These are phyloP conservation scores for Ciconia maguari DNA, from an alignment of 2,113 vertebrate genomes.

Conservation along the genomic window DNA sequence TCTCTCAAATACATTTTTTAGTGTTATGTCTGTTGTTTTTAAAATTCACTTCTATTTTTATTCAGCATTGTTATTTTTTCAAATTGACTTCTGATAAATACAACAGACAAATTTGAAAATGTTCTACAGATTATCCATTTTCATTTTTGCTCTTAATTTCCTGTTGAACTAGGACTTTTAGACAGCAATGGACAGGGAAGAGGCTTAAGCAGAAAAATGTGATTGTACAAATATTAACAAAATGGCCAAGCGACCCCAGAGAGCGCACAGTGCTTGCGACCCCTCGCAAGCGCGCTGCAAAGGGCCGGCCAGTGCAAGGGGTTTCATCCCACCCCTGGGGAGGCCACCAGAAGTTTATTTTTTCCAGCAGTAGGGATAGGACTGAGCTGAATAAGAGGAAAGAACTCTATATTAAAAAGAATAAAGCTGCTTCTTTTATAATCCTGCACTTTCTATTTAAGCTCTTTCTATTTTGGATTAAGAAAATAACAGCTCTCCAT, in stretches of 20 bases:
- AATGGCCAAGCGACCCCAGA: background rate
- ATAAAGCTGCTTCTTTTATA: slow-evolving; percentile 27
- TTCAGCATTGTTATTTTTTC: background rate
- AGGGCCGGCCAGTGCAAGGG: rapidly evolving
- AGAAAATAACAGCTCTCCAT: background rate
- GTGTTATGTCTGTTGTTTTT: background rate
- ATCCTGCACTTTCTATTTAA: slow-evolving; percentile 37
- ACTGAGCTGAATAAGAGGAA: background rate
- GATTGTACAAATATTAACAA: background rate
- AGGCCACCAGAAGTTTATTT: background rate
- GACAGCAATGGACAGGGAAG: background rate
- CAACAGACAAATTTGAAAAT: background rate
- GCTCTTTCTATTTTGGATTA: slow-evolving; percentile 35
- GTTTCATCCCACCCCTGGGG: background rate
- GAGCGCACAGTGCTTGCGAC: rapidly evolving
- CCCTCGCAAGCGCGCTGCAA: rapidly evolving
- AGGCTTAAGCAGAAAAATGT: background rate
- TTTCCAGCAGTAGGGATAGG: background rate
- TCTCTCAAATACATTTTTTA: background rate
- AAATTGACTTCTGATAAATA: background rate
- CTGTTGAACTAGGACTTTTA: background rate
- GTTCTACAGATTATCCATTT: background rate
- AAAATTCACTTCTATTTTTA: background rate
- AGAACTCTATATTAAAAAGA: background rate
- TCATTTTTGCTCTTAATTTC: background rate